Evolutionary conservation across 1,140 invertebrate species (phyloP).

Genomic region (Ruditapes philippinarum): DNA sequence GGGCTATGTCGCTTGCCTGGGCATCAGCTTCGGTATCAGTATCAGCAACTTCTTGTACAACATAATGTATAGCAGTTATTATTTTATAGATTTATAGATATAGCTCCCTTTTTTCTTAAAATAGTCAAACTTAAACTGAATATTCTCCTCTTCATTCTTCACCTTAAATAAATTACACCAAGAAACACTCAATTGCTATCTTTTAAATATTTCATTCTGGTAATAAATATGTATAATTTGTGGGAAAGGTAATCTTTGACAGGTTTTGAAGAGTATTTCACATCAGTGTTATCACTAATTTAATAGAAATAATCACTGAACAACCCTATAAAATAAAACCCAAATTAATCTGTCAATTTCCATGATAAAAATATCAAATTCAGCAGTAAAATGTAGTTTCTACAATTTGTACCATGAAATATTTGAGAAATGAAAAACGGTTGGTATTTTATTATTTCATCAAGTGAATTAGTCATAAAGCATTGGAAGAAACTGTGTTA

Average conservation of each 20-base stretch:
- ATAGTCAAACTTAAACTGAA: too few species aligned
- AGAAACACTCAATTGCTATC: neutral
- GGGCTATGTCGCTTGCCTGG: too few species aligned
- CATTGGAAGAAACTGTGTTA: too few species aligned
- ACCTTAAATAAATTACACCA: too few species aligned
- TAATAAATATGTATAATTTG: neutral
- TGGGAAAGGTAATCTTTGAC: neutral
- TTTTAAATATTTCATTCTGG: neutral
- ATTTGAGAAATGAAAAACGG: neutral
- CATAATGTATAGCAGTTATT: too few species aligned
- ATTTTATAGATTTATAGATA: too few species aligned
- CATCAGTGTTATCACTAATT: neutral
- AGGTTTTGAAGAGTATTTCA: neutral
- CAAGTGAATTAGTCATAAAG: too few species aligned
- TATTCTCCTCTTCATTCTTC: too few species aligned
- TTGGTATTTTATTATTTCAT: too few species aligned
- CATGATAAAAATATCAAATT: neutral
- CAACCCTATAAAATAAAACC: neutral
- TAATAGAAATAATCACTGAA: conserved; percentile 17
- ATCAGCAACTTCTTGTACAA: too few species aligned
- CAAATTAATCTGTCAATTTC: conserved; percentile 8
- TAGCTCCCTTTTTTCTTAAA: too few species aligned
- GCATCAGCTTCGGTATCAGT: too few species aligned
- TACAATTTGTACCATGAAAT: neutral
- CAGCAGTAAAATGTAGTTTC: neutral